Evolutionary conservation across 2,797 vertebrate genomes (phyloP), one percentile per base, ranked within the genome.

Genomic region (Enoplosus armatus): DNA sequence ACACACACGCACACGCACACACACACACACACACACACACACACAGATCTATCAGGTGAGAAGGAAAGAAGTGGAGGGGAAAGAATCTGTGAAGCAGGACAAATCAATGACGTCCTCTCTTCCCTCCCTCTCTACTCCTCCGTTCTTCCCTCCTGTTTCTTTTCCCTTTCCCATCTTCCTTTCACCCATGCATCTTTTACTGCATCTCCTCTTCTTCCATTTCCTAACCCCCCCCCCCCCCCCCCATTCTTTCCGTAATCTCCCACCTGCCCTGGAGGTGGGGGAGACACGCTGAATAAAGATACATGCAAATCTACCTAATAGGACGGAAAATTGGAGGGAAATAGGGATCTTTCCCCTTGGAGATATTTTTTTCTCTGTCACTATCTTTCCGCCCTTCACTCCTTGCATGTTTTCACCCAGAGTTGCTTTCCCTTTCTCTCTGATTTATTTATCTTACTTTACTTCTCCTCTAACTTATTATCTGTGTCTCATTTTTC

Each of bases 231-330:
- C 31, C 45, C 37, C 63, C 51, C 59, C 37, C 82, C 64, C 37
- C 26, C 31, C 45, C 37, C 64, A 58, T 79, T 50, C 37, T 69
- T 45, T 79, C 58, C 18, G 3, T 77, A 76, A 78, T 85, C 80
- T 82, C 50, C 72, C 73, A 86, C 67, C 55, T 82, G 80, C 80
- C 85, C 77, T 66, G 35, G 35, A 81, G 80, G 84, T 60, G 53
- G 63, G 27, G 60, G 54, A 64, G 83, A 80, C 53, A 82, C 41
- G 47, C 77, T 87, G 77, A 83, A 91, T 86, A 75, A 86, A 89
- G 76, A 90, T 79, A 72, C 76, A 90, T 84, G 82, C 77, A 87
- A 88, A 91, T 86, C 72, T 84, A 78, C 75, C 75, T 85, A 92
- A 94, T 81, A 82, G 76, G 82, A 87, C 7, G 73, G 79, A 81